A percentile compares a stretch with the other conserved stretches of the same genome.
phyloP scores from a whole-genome alignment of 1,140 invertebrate species.

The Zelostemma sp. region DNA sequence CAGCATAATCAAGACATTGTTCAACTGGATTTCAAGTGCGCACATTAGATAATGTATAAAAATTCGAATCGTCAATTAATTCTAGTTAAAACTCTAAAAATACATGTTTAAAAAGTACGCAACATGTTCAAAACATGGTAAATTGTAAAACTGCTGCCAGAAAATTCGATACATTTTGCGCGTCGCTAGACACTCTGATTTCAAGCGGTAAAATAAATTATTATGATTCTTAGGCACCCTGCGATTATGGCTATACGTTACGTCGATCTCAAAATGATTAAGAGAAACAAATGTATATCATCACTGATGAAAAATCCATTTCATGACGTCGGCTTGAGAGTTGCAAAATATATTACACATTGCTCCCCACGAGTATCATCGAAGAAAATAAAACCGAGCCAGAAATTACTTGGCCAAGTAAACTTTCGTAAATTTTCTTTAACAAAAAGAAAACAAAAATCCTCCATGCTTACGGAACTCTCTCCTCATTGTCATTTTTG shows the following conservation, averaged over 20 bases:
- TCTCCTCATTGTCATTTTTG: conserved; percentile 30
- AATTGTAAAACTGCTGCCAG: conserved; percentile 12
- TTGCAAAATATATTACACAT: not conserved
- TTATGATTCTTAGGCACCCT: conserved; percentile 48
- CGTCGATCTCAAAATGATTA: conserved; percentile 18
- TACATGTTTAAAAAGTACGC: conserved; percentile 11
- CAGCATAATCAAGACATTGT: too few species aligned
- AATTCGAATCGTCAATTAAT: too few species aligned
- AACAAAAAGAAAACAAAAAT: conserved; percentile 2
- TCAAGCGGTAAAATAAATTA: conserved; percentile 30
- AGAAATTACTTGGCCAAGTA: not conserved
- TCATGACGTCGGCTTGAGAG: not conserved
- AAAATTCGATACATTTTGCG: too few species aligned
- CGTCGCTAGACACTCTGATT: conserved; percentile 16
- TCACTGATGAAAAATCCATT: not conserved
- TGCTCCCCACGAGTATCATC: not conserved
- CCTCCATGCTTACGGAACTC: conserved; percentile 9
- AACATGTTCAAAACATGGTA: conserved; percentile 19
- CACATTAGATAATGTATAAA: too few species aligned
- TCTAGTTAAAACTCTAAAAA: too few species aligned
- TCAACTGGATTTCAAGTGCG: too few species aligned
- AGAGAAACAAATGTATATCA: conserved; percentile 5
- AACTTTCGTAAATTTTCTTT: conserved; percentile 4
- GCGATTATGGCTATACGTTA: conserved; percentile 45
- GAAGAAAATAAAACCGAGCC: not conserved